phyloP scores from a whole-genome alignment of 2,113 vertebrate genomes.

The Oenanthe oenanthe region DNA sequence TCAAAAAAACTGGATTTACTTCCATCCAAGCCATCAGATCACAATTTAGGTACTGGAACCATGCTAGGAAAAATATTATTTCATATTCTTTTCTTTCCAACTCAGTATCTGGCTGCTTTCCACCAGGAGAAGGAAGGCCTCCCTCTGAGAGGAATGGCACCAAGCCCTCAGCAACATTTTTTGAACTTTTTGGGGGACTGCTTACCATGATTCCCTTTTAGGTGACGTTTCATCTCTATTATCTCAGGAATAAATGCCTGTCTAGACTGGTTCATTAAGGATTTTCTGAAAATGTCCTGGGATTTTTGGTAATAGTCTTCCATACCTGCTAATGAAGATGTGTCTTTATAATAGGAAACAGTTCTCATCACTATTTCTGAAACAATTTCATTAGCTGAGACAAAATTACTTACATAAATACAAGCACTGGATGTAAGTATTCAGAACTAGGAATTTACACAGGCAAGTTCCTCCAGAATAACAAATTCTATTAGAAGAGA shows the following conservation, averaged over 20 bases:
- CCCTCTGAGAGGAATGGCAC: slow-evolving; percentile 50
- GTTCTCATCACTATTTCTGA: not conserved
- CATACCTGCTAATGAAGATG: not conserved
- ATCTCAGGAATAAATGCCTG: not conserved
- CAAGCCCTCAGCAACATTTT: not conserved
- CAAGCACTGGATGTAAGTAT: not conserved
- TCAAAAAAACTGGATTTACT: slow-evolving; percentile 32
- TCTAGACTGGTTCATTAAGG: not conserved
- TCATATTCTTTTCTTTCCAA: slow-evolving; percentile 57
- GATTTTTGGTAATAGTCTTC: not conserved
- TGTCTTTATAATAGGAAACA: not conserved
- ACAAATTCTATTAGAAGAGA: slow-evolving; percentile 9
- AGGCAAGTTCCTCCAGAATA: not conserved
- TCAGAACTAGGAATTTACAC: not conserved
- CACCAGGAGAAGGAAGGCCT: slow-evolving; percentile 35
- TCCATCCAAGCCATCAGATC: slow-evolving; percentile 41
- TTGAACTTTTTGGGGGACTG: not conserved
- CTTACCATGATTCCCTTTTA: not conserved
- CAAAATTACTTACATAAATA: not conserved
- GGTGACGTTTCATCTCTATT: not conserved
- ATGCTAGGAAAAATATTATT: slow-evolving; percentile 69
- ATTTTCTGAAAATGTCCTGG: not conserved
- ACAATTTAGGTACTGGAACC: slow-evolving; percentile 59
- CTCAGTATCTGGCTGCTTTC: slow-evolving; percentile 47
- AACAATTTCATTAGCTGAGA: not conserved